Conservation (phyloP, 2,888 invertebrate species). For the Mayetiola destructor region DNA sequence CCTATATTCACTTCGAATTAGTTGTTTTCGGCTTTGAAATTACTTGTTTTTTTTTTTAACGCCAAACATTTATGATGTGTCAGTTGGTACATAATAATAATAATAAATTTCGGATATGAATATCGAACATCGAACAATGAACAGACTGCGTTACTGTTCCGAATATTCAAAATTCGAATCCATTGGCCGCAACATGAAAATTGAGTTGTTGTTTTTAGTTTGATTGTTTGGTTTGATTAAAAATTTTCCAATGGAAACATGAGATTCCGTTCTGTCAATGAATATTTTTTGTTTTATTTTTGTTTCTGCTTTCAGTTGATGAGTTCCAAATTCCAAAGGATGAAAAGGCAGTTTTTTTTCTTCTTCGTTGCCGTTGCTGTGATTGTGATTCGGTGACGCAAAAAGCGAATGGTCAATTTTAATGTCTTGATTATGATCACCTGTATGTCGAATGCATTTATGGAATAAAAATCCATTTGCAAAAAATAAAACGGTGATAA, state of each 20-base stretch:
- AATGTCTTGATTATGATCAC: constrained; percentile 12
- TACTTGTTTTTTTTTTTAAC: too few relatives aligned
- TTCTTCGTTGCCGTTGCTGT: too few relatives aligned
- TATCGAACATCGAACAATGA: too few relatives aligned
- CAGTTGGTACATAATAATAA: too few relatives aligned
- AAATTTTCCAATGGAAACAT: too few relatives aligned
- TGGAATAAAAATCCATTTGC: not conserved
- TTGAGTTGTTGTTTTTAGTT: constrained; percentile 2
- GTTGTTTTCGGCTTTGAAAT: too few relatives aligned
- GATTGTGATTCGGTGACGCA: not conserved
- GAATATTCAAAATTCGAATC: too few relatives aligned
- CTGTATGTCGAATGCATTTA: not conserved
- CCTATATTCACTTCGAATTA: not conserved
- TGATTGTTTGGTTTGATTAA: constrained; percentile 1
- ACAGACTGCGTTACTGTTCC: not conserved
- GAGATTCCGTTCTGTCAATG: too few relatives aligned
- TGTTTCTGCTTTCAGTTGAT: not conserved
- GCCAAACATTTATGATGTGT: too few relatives aligned
- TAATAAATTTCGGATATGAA: too few relatives aligned
- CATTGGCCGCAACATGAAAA: constrained; percentile 4
- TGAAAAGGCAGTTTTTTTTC: not conserved
- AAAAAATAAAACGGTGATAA: not conserved
- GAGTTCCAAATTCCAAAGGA: not conserved
- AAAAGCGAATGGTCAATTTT: not conserved
- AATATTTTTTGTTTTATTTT: not conserved